Base-by-base conservation (phyloP, 2,113 vertebrate species). In the Rattus rattus region DNA sequence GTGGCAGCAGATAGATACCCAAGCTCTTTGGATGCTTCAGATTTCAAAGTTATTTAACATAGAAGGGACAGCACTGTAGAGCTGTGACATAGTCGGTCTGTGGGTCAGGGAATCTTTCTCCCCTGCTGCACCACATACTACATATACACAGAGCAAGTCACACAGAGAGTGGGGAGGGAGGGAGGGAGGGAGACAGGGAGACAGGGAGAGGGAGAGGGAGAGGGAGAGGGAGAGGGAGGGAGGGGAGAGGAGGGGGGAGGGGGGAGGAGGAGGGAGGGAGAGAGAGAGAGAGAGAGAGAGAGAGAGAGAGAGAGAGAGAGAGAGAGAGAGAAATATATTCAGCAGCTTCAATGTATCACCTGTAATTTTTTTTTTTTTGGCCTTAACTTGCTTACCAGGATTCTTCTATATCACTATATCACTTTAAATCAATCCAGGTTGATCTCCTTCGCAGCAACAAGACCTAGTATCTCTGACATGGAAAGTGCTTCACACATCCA, bases 341-440 rank as follows among this genome's bases (percentile, higher is more conserved):
- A 95, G 63, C 24, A 90, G 20, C 70, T 84, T 73, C 17, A 85
- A 86, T 49, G 70, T 73, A 92, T 92, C 5, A 81, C 52, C 61
- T 77, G 1, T 54, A 69, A 77, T 67, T 13, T 67, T 33, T 54
- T 43, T 43, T 92, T 90, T 56, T 79, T 75, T 65, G 30, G 56
- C 17, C 7, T 70, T 65, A n/a, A 63, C 17, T 12, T 75, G 72
- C 96, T 98, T 93, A 94, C 94, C 92, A 92, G 88, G 26, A 87
- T 93, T 97, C 93, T 96, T 94, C 92, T 56, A 7, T 81, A 84
- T 43, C 43, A 43, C 43, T 43, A 43, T 2, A 88, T 67, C 43
- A 92, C n/a, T 93, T 94, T 92, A 77, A 80, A 85, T 76, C n/a
- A 88, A n/a, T 67, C 80, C 49, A 70, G 36, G 47, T 80, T 8